Percentiles rank a stretch among this genome's conserved stretches.
phyloP scores from a whole-genome alignment of 2,797 vertebrate species.

The Corythornis leucogaster region DNA sequence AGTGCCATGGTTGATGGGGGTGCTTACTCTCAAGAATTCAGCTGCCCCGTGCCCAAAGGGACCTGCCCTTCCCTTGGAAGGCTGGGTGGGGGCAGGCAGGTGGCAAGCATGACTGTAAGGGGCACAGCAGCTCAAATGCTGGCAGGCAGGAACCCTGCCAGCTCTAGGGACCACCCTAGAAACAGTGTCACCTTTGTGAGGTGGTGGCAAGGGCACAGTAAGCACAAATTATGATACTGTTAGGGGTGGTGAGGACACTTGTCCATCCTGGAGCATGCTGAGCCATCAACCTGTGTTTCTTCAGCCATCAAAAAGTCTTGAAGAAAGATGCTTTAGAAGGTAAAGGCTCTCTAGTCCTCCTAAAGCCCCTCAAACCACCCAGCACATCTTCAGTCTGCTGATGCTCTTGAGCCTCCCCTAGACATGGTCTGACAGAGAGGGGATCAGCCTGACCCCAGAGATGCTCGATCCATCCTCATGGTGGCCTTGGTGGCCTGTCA shows the following conservation, averaged over 20 bases:
- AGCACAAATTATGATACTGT: background rate
- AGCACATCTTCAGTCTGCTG: background rate
- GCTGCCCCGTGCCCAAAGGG: background rate
- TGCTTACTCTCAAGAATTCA: slow-evolving; percentile 28
- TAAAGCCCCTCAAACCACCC: background rate
- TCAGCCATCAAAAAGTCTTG: background rate
- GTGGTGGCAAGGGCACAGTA: background rate
- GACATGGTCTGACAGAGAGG: background rate
- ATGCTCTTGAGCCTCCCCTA: background rate
- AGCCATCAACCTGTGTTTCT: background rate
- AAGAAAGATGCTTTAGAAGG: background rate
- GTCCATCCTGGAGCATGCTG: background rate
- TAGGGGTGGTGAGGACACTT: background rate
- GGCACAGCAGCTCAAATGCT: background rate
- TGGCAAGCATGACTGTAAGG: background rate
- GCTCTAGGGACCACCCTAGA: background rate
- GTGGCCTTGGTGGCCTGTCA: background rate
- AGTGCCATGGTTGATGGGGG: background rate
- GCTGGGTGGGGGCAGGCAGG: background rate
- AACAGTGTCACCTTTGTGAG: background rate
- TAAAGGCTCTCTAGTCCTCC: background rate
- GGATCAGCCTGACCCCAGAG: background rate
- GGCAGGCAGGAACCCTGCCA: background rate
- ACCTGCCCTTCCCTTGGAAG: background rate
- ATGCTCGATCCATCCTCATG: fast-evolving